Percentiles rank a stretch among this genome's conserved stretches.
Conservation (phyloP, 2,888 invertebrate species). For the Electrophaes corylata region DNA sequence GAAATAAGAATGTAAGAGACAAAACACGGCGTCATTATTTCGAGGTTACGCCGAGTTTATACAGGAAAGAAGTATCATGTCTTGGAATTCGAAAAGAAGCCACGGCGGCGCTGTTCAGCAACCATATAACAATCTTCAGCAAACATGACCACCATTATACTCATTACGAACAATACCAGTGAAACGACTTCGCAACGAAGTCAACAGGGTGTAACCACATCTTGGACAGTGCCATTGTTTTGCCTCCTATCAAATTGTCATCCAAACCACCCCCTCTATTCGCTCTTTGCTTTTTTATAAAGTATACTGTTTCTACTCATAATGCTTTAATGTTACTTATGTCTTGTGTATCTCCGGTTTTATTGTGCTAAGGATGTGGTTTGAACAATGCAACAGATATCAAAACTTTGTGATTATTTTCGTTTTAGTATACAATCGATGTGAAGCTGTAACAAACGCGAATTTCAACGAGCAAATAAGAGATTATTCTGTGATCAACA, state of each 20-base stretch:
- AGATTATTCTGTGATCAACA: conserved; percentile 58
- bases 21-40: too few relatives aligned
- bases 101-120: conserved; percentile 53
- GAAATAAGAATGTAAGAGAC: too few relatives aligned
- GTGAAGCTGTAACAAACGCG: conserved; percentile 50
- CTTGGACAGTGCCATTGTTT: conserved; percentile 73
- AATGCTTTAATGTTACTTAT: conserved; percentile 30
- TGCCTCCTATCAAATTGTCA: conserved; percentile 73
- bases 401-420: conserved; percentile 32
- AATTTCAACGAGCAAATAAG: conserved; percentile 67
- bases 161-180: conserved; percentile 71
- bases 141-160: conserved; percentile 70
- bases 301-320: conserved; percentile 52
- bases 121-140: conserved; percentile 67
- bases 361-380: conserved; percentile 42
- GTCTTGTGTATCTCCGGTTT: conserved; percentile 18
- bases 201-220: conserved; percentile 74
- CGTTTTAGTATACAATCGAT: conserved; percentile 33
- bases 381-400: conserved; percentile 26
- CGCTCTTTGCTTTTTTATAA: conserved; percentile 65
- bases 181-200: conserved; percentile 74
- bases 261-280: conserved; percentile 58
- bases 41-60: too few relatives aligned
- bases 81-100: conserved; percentile 50
- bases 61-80: conserved; percentile 17